A percentile compares a stretch with the other conserved stretches of the same genome.
These are phyloP conservation scores for Cyanoderma ruficeps DNA, from an alignment of 2,113 vertebrate genomes.

Conservation along the genomic window DNA sequence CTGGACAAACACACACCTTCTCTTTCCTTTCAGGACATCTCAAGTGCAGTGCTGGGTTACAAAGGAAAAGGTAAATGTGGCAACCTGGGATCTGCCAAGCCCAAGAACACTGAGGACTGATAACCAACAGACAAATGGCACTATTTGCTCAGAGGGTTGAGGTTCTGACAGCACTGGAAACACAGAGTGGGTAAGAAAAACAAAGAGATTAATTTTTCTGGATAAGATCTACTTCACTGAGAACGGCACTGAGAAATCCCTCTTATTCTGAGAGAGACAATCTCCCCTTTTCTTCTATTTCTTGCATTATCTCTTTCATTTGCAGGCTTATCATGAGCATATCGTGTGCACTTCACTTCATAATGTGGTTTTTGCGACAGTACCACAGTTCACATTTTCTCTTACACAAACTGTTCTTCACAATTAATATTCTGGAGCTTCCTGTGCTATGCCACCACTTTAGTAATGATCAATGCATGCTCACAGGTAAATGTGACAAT, in stretches of 20 bases:
- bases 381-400: not conserved
- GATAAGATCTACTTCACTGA: not conserved
- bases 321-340: not conserved
- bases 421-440: not conserved
- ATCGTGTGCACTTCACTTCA: not conserved
- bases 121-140: not conserved
- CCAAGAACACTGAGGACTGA: not conserved
- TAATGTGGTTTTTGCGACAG: not conserved
- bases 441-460: not conserved
- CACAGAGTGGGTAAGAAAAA: not conserved
- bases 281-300: not conserved
- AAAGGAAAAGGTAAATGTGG: not conserved
- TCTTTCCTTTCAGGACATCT: not conserved
- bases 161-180: not conserved
- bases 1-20: not conserved
- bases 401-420: not conserved
- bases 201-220: not conserved
- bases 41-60: not conserved
- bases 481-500: not conserved
- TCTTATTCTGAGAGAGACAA: not conserved
- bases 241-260: not conserved
- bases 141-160: not conserved
- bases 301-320: not conserved
- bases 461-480: not conserved
- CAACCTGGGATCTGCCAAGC: not conserved